Evolutionary conservation across 2,797 vertebrate genomes (phyloP), one percentile per base, ranked within the genome.

Genomic region (Harpagifer antarcticus): DNA sequence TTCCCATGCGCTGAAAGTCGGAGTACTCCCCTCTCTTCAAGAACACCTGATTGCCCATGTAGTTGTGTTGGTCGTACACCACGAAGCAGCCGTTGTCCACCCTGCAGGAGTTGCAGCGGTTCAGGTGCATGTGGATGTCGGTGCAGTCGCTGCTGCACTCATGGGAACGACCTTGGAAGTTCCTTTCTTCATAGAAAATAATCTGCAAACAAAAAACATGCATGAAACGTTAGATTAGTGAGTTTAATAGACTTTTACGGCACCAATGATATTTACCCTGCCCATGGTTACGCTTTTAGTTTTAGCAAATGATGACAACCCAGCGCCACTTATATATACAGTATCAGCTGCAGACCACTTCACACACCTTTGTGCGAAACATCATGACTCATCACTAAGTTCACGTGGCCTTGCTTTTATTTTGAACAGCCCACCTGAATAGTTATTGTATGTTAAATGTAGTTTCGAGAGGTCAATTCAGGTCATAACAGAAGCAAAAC

Each of bases 31-130:
- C 93, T 45, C 93, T 89, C 59, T 83, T 91, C 69, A 94, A 49
- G 59, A 94, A 94, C 9, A 89, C 74, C 85, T 94, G 94, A 68
- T 94, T 93, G 0, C 93, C 94, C 68, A 72, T 75, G 79, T 88
- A 95, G 86, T 90, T 94, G 48, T 89, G 66, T 31, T 78, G 81
- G 52, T 94, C 93, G 13, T 93, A 94, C 27, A 92, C 86, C 86
- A 94, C 78, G 23, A 93, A 94, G 86, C 92, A 93, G 5, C 93
- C 91, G 1, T 56, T 89, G 57, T 94, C 91, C 56, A 94, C 92
- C 72, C 88, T 89, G 91, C 89, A 91, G 62, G 93, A 94, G 83
- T 83, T 91, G 90, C 92, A 93, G 76, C 88, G 88, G 86, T 65
- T 93, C 84, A 94, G 78, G 89, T 92, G 91, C 64, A 78, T 79